These are phyloP conservation scores for Tanypteryx hageni DNA, from an alignment of 2,888 invertebrate species.

Conservation along the genomic window DNA sequence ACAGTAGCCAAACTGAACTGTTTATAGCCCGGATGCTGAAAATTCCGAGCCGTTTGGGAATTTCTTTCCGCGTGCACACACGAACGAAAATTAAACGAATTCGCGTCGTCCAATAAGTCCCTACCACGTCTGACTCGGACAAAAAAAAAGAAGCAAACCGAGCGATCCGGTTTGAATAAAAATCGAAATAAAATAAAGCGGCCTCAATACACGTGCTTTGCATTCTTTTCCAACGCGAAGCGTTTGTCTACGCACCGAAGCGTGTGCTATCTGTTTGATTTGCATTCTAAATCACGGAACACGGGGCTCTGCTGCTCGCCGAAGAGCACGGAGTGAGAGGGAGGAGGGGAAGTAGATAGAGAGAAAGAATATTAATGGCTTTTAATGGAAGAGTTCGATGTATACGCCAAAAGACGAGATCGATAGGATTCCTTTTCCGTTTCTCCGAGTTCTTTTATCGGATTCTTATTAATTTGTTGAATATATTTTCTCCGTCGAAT, in stretches of 20 bases:
- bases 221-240: background rate
- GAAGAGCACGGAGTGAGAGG: background rate
- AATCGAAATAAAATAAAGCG: background rate
- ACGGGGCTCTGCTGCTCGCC: background rate
- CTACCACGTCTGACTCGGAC: background rate
- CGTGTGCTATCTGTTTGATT: background rate
- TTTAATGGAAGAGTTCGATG: background rate
- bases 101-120: background rate
- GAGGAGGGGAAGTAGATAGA: background rate
- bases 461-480: too few relatives aligned
- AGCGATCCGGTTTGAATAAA: too few relatives aligned
- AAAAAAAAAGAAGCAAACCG: background rate
- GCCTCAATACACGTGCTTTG: conserved; percentile 11
- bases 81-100: background rate
- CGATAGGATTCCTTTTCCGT: too few relatives aligned
- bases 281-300: background rate
- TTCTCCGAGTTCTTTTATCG: too few relatives aligned
- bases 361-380: conserved; percentile 10
- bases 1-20: too few relatives aligned
- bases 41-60: background rate
- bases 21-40: background rate
- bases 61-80: background rate
- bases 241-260: background rate
- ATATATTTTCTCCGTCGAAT: too few relatives aligned
- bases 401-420: background rate